phyloP scores from a whole-genome alignment of 23 tunicate genomes.

The Phallusia fumigata region DNA sequence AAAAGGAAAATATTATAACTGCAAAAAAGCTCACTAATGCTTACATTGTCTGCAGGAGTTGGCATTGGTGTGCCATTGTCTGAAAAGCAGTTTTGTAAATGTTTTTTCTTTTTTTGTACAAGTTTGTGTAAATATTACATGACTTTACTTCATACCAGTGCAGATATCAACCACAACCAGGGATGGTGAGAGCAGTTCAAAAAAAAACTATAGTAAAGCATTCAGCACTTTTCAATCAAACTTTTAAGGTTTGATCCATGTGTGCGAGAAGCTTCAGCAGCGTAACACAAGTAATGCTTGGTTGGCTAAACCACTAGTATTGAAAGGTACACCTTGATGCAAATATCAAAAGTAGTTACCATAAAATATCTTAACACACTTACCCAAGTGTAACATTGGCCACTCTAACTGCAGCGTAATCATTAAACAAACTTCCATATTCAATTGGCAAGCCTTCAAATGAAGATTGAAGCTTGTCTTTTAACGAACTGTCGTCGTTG shows the following conservation, averaged over 20 bases:
- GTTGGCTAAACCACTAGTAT: no score
- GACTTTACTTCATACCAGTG: no score
- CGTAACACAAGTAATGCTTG: no score
- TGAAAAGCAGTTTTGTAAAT: neutral
- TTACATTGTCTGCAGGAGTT: neutral
- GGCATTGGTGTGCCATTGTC: neutral
- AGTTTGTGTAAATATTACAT: neutral
- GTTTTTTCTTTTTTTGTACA: neutral
- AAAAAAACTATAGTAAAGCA: no score
- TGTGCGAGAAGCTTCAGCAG: no score
- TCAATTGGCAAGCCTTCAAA: neutral
- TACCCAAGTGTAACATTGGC: neutral
- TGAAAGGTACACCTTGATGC: no score
- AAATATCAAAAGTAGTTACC: no score
- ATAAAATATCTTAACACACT: neutral
- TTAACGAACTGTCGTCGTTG: neutral
- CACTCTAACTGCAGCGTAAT: neutral
- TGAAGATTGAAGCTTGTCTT: neutral
- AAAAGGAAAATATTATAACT: neutral
- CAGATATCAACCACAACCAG: no score
- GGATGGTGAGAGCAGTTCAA: no score
- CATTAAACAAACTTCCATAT: neutral
- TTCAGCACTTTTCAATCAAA: no score
- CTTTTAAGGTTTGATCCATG: no score
- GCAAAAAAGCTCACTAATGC: neutral